Percentiles rank a stretch among this genome's conserved stretches.
phyloP scores from a whole-genome alignment of 2,888 invertebrate species.

The Boloria selene region DNA sequence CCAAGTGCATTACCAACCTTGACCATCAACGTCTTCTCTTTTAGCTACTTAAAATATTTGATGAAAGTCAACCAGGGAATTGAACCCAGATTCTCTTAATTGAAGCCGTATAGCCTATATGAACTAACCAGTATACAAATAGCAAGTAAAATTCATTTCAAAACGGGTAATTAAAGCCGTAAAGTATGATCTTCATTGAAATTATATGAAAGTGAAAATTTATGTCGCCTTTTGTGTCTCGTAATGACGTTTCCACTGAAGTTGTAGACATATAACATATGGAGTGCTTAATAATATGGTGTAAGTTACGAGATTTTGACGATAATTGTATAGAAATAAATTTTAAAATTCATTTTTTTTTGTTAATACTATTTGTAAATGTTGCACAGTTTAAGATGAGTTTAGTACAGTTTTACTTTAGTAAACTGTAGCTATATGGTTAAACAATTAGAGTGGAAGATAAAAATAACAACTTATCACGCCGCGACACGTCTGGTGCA shows the following conservation, averaged over 20 bases:
- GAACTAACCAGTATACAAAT: background rate
- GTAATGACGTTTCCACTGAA: conserved; percentile 22
- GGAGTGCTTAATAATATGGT: conserved; percentile 5
- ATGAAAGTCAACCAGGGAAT: too few relatives aligned
- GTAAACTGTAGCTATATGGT: too few relatives aligned
- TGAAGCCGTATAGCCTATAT: background rate
- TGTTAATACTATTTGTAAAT: background rate
- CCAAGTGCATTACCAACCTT: too few relatives aligned
- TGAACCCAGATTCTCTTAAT: too few relatives aligned
- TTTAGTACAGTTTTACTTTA: too few relatives aligned
- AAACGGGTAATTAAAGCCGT: conserved; percentile 6
- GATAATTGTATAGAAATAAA: background rate
- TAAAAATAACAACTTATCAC: too few relatives aligned
- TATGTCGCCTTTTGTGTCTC: conserved; percentile 15
- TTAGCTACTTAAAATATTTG: too few relatives aligned
- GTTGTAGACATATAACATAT: conserved; percentile 20
- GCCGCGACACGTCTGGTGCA: too few relatives aligned
- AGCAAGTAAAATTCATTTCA: background rate
- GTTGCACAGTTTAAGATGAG: too few relatives aligned
- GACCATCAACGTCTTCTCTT: too few relatives aligned
- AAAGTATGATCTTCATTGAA: conserved; percentile 11
- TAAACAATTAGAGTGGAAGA: too few relatives aligned
- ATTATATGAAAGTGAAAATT: conserved; percentile 21
- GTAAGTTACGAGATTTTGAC: background rate
- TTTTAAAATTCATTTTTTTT: background rate